Evolutionary conservation across 2,888 invertebrate genomes (phyloP), one percentile per base, ranked within the genome.

Genomic region (Octodonta nipae): DNA sequence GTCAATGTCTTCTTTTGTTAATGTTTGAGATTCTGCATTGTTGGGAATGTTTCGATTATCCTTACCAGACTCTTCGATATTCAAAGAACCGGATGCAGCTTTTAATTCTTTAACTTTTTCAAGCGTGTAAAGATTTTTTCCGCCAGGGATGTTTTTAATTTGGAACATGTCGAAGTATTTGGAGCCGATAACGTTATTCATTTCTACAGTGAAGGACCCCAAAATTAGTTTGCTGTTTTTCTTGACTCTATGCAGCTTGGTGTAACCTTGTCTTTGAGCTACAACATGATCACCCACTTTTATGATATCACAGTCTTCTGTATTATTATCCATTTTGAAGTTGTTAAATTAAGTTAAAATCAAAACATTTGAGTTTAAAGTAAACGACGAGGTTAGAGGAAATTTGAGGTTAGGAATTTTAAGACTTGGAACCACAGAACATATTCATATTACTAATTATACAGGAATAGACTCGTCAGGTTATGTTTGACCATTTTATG

Each of bases 31-130:
- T 15, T 65, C 71, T 8, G 78, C 78, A 53, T 73, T 79, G 52
- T 87, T 88, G 12, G 70, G 63, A 33, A 93, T 81, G 47, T 83
- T 73, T 40, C 92, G 70, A 56, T 93, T 93, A 54, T 93, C 93
- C 13, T 56, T 63, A 4, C 86, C 86, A 41, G 79, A 79, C 36
- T 67, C 56, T 42, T 73, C 73, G 11, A 75, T 73, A 31, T 72
- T 71, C 22, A 82, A 63, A 37, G 74, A 31, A n/a, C 34, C 71
- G 38, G 71, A 67, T 2, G 75, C 65, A 32, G 72, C 69, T 2
- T 67, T 65, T 40, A 71, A 57, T 40, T 72, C 69, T 26, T 63
- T 63, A 39, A 70, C 77, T 33, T 68, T 58, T 41, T 67, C 65
- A 13, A 75, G 50, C 0, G 54, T 55, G 44, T 66, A 68, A n/a